These are phyloP conservation scores for Leptodactylus fallax DNA, from an alignment of 2,797 vertebrate genomes.

Conservation along the genomic window DNA sequence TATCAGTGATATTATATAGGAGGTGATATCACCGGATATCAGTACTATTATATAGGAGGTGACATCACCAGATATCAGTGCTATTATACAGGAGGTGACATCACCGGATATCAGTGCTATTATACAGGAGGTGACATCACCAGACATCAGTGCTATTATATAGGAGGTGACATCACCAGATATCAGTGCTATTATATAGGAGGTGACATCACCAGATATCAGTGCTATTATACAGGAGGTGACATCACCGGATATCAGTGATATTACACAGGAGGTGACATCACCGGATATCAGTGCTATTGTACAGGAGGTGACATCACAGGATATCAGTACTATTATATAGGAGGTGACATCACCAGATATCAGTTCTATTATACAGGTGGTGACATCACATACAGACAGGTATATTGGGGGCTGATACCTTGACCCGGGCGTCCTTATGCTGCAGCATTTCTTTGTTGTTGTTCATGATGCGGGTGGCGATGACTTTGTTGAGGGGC, in stretches of 20 bases:
- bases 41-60: neutral
- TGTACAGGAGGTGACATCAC: neutral
- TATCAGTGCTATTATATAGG: neutral
- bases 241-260: neutral
- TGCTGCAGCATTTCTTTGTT: constrained; percentile 85
- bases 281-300: neutral
- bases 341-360: no score
- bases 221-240: neutral
- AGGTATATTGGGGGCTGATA: constrained; percentile 64
- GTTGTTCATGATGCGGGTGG: constrained; percentile 85
- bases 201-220: neutral
- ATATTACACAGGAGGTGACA: neutral
- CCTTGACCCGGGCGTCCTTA: constrained; percentile 93
- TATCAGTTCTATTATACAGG: neutral
- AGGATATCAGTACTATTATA: neutral
- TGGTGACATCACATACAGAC: neutral
- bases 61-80: neutral
- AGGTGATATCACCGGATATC: neutral
- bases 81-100: constrained; percentile 1
- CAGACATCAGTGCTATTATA: neutral
- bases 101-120: neutral
- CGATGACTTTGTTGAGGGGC: constrained; percentile 91
- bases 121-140: neutral
- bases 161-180: neutral
- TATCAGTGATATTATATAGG: neutral